Conservation (phyloP, 2,888 invertebrate species). For the Galeopsomyia nigrocyanea region DNA sequence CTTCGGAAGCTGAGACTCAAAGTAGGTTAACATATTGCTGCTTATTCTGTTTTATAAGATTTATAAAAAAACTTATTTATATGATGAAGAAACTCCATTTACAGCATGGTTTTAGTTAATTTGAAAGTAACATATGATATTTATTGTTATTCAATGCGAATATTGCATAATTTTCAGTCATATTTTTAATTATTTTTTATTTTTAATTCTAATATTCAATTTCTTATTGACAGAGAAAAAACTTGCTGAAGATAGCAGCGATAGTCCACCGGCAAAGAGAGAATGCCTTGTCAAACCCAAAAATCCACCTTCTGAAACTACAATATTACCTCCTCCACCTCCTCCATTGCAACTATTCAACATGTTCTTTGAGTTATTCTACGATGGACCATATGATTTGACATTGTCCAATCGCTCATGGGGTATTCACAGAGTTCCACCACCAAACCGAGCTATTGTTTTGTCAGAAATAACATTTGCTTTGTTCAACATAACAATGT, state of each 20-base stretch:
- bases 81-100: background rate
- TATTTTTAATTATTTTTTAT: constrained; percentile 1
- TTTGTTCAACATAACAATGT: constrained; percentile 33
- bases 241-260: constrained; percentile 34
- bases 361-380: constrained; percentile 46
- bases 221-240: constrained; percentile 36
- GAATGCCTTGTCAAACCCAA: constrained; percentile 41
- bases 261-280: constrained; percentile 39
- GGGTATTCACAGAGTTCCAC: constrained; percentile 48
- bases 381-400: constrained; percentile 46
- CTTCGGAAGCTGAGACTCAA: constrained; percentile 44
- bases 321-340: constrained; percentile 34
- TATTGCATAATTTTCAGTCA: background rate
- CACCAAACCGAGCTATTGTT: constrained; percentile 46
- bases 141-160: background rate
- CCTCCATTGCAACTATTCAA: constrained; percentile 32
- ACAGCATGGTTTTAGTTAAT: too few species aligned
- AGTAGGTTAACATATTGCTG: constrained; percentile 41
- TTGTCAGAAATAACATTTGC: constrained; percentile 47
- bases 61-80: background rate
- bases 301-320: constrained; percentile 26
- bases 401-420: constrained; percentile 45
- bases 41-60: constrained; percentile 5
- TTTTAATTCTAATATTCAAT: background rate
- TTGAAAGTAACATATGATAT: too few species aligned